Conservation (phyloP, 2,888 invertebrate genomes). For the Trichacis sp. region DNA sequence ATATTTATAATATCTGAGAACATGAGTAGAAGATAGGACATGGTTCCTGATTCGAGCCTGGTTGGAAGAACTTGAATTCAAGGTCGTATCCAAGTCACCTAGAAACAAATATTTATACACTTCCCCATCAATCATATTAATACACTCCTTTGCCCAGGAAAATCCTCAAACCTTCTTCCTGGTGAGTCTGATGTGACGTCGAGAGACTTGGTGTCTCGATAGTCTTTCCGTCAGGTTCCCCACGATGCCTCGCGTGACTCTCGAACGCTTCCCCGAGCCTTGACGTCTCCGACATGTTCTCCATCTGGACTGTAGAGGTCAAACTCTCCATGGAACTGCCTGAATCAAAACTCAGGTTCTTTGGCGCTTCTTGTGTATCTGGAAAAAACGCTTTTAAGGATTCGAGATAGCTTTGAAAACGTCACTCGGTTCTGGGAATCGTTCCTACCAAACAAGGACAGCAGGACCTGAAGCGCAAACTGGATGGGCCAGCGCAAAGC, state of each 20-base stretch:
- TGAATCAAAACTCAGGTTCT: constrained; percentile 87
- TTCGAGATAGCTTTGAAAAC: too few species aligned
- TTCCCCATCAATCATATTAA: too few species aligned
- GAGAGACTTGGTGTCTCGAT: constrained; percentile 70
- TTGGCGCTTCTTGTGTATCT: constrained; percentile 96
- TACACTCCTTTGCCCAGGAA: too few species aligned
- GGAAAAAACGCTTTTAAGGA: too few species aligned
- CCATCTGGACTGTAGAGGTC: constrained; percentile 82
- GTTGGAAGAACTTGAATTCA: too few species aligned
- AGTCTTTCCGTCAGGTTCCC: constrained; percentile 91
- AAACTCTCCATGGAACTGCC: constrained; percentile 85
- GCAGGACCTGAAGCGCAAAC: constrained; percentile 90
- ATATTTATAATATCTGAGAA: too few species aligned
- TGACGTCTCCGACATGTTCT: constrained; percentile 74
- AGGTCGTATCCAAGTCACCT: too few species aligned
- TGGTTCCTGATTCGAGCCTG: too few species aligned
- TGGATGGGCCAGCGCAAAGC: constrained; percentile 91
- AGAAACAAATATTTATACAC: too few species aligned
- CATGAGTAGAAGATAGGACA: too few species aligned
- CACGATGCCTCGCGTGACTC: constrained; percentile 88
- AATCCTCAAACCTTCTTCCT: constrained; percentile 58
- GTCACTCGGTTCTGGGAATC: constrained; percentile 4
- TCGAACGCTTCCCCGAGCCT: constrained; percentile 87
- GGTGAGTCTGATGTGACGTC: constrained; percentile 56
- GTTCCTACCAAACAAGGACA: constrained; percentile 90